These are phyloP conservation scores for Caenorhabditis sp. DNA, from an alignment of 2,888 invertebrate species.

Conservation along the genomic window DNA sequence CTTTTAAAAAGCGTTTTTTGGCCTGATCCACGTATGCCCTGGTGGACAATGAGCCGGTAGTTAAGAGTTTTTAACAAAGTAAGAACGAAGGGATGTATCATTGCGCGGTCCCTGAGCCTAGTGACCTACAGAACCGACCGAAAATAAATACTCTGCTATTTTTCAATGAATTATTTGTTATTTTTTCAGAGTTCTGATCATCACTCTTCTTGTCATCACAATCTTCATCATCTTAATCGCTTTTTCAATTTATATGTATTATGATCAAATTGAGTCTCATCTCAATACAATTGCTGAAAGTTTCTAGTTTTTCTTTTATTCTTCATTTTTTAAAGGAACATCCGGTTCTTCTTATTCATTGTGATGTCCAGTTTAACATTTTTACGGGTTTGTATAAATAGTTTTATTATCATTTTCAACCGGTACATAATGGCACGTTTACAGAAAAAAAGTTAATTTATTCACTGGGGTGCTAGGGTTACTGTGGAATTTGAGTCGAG, in stretches of 20 bases:
- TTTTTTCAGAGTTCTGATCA: conserved; percentile 35
- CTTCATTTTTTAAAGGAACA: neutral
- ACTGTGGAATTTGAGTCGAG: neutral
- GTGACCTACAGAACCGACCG: too few species aligned
- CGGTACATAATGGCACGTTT: neutral
- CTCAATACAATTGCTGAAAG: conserved; percentile 32
- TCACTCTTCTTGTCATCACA: conserved; percentile 35
- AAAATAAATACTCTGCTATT: too few species aligned
- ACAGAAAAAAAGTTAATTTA: neutral
- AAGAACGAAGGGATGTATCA: too few species aligned
- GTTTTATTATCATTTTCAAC: conserved; percentile 1
- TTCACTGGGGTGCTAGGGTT: conserved; percentile 24
- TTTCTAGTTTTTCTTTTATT: conserved; percentile 13
- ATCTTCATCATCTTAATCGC: conserved; percentile 39
- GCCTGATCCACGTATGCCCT: too few species aligned
- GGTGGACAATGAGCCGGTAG: too few species aligned
- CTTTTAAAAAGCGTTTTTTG: too few species aligned
- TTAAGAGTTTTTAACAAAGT: too few species aligned
- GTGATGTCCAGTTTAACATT: conserved; percentile 1
- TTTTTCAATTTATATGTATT: conserved; percentile 29
- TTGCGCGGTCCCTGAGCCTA: too few species aligned
- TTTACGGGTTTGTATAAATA: conserved; percentile 1
- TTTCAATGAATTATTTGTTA: too few species aligned
- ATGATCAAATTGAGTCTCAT: conserved; percentile 29
- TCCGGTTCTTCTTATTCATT: neutral